Percentiles rank a stretch among this genome's conserved stretches.
Evolutionary conservation across 2,113 vertebrate species (phyloP).

Genomic region (Peromyscus leucopus): DNA sequence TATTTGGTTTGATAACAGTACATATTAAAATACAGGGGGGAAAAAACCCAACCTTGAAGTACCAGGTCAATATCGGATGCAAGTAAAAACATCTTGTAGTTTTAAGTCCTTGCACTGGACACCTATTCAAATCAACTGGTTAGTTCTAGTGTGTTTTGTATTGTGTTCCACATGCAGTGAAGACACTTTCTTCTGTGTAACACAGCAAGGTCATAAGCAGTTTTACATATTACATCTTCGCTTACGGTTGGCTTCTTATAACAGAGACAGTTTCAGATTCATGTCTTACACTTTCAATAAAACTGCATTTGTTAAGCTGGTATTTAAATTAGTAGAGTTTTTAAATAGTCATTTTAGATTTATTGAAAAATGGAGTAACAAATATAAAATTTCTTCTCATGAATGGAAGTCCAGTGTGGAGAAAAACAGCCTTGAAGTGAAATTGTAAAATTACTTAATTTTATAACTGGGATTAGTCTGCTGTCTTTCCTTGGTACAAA

Average conservation of each 20-base stretch:
- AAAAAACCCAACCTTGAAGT: neutral
- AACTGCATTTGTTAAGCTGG: neutral
- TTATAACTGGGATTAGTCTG: neutral
- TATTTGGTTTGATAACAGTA: neutral
- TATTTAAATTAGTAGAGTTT: neutral
- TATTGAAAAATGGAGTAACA: neutral
- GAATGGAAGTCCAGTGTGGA: neutral
- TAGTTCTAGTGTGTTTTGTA: neutral
- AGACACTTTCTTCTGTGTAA: neutral
- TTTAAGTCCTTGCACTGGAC: neutral
- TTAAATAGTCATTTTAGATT: neutral
- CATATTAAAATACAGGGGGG: neutral
- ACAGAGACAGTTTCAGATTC: neutral
- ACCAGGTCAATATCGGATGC: neutral
- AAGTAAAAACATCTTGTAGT: neutral
- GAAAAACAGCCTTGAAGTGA: neutral
- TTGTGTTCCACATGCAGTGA: neutral
- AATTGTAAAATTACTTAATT: constrained; percentile 34
- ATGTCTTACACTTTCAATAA: neutral
- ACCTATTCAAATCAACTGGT: neutral
- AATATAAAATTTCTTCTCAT: constrained; percentile 19
- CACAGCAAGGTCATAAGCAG: neutral
- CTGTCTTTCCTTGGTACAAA: neutral
- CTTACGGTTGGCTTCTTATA: neutral
- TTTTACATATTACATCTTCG: neutral